phyloP scores from a whole-genome alignment of 2,888 invertebrate genomes.

The Rapana venosa region DNA sequence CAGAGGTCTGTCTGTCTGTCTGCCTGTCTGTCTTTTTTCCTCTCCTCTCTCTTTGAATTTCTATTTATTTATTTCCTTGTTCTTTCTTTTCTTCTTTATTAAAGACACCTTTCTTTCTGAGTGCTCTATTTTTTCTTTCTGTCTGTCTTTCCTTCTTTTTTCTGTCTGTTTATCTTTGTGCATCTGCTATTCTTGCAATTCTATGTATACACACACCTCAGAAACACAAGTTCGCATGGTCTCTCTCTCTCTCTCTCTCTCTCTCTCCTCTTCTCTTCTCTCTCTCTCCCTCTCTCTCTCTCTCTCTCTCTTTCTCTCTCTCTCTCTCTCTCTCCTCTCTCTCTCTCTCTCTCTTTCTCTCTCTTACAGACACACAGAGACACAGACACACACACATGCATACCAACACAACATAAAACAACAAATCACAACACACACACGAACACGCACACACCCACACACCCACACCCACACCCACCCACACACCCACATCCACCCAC shows the following conservation, averaged over 20 bases:
- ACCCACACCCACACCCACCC: not conserved
- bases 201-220: no score
- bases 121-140: not conserved
- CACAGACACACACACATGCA: not conserved
- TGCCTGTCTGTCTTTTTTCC: not conserved
- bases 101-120: not conserved
- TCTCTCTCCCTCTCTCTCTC: not conserved
- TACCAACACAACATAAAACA: not conserved
- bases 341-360: not conserved
- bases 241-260: not conserved
- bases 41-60: not conserved
- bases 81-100: not conserved
- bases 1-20: not conserved
- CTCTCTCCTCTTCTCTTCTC: not conserved
- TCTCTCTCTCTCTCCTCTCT: conserved; percentile 1
- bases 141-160: not conserved
- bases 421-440: not conserved
- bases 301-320: not conserved
- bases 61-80: not conserved
- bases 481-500: not conserved
- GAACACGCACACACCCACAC: not conserved
- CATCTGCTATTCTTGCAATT: not conserved
- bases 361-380: not conserved
- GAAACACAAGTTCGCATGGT: not conserved
- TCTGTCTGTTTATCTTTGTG: not conserved